Conservation (phyloP, 2,113 vertebrate species). For the Hemicordylus capensis region DNA sequence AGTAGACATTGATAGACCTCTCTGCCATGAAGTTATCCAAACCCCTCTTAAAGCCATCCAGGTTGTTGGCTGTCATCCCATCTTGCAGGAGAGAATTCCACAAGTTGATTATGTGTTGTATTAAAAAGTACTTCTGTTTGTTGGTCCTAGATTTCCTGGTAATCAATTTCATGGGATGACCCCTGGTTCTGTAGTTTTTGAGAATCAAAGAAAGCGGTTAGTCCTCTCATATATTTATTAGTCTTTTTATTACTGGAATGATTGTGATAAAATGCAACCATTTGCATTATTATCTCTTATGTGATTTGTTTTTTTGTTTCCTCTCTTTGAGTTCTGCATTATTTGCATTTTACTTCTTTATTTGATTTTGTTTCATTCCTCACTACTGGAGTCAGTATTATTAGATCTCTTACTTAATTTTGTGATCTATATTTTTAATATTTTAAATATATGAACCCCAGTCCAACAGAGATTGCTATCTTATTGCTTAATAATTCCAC, state of each 20-base stretch:
- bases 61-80: too few species aligned
- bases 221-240: not conserved
- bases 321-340: not conserved
- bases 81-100: too few species aligned
- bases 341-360: not conserved
- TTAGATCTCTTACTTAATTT: constrained; percentile 18
- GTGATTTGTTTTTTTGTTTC: too few species aligned
- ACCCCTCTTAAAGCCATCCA: too few species aligned
- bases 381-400: not conserved
- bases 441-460: constrained; percentile 16
- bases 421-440: constrained; percentile 17
- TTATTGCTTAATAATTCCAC: constrained; percentile 33
- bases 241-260: not conserved
- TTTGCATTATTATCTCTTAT: not conserved
- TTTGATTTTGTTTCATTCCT: constrained; percentile 16
- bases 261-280: not conserved
- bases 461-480: not conserved
- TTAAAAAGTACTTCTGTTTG: too few species aligned
- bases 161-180: too few species aligned
- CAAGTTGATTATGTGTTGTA: too few species aligned
- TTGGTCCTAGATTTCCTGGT: too few species aligned
- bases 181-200: not conserved
- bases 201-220: not conserved
- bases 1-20: too few species aligned
- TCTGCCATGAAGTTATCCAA: too few species aligned